Conservation (phyloP, 2,888 invertebrate species). For the Masnerella sp. region DNA sequence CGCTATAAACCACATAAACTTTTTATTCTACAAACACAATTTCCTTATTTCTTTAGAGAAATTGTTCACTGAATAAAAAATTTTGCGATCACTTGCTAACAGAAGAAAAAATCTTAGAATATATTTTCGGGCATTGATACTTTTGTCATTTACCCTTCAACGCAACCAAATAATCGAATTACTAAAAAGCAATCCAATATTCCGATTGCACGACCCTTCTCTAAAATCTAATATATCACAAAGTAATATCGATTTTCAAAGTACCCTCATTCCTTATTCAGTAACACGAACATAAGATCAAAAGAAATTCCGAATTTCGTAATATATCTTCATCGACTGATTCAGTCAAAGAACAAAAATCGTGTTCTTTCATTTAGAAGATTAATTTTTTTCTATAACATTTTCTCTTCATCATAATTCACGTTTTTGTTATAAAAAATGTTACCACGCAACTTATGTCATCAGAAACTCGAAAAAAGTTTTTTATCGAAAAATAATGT, state of each 20-base stretch:
- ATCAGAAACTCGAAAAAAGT: too few relatives aligned
- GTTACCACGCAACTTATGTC: too few relatives aligned
- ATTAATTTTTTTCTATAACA: background rate
- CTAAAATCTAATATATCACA: slow-evolving; percentile 24
- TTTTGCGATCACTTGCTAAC: slow-evolving; percentile 4
- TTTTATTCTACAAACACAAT: too few relatives aligned
- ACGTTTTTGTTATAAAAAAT: background rate
- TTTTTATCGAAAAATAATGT: too few relatives aligned
- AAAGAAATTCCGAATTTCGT: slow-evolving; percentile 7
- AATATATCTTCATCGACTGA: background rate
- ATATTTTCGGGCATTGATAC: background rate
- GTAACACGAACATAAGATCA: slow-evolving; percentile 3
- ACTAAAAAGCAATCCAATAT: slow-evolving; percentile 16
- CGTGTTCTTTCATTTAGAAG: background rate
- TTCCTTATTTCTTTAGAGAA: too few relatives aligned
- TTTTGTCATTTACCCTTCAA: slow-evolving; percentile 14
- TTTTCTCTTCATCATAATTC: background rate
- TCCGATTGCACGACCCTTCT: slow-evolving; percentile 8
- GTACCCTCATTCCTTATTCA: slow-evolving; percentile 14
- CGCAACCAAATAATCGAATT: slow-evolving; percentile 24
- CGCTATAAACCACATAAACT: too few relatives aligned
- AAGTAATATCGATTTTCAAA: slow-evolving; percentile 16
- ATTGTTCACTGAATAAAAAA: too few relatives aligned
- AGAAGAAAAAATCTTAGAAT: background rate
- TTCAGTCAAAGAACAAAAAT: background rate